Evolutionary conservation across 2,888 invertebrate species (phyloP).

Genomic region (Protodeltote pygarga): DNA sequence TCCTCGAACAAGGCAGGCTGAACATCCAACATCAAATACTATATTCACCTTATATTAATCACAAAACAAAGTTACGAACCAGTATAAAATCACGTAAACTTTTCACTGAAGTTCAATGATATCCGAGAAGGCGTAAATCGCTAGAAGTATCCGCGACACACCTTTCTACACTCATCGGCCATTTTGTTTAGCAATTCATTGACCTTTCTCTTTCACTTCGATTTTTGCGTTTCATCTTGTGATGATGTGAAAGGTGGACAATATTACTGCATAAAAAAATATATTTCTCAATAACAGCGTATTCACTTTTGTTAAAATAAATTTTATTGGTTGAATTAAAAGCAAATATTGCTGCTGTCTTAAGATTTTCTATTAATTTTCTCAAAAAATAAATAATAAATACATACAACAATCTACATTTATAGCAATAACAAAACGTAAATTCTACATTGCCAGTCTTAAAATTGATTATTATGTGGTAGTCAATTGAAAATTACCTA

Average conservation of each 20-base stretch:
- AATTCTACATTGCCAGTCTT: conserved; percentile 9
- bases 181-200: conserved; percentile 74
- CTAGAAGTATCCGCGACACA: conserved; percentile 76
- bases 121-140: conserved; percentile 70
- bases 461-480: conserved; percentile 3
- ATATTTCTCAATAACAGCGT: neutral
- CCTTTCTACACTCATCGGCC: conserved; percentile 81
- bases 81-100: conserved; percentile 81
- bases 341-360: neutral
- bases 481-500: conserved; percentile 4
- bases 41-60: conserved; percentile 82
- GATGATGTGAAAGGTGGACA: conserved; percentile 32
- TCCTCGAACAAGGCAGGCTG: conserved; percentile 39
- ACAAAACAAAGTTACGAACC: conserved; percentile 87
- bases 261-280: conserved; percentile 3
- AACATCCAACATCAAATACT: conserved; percentile 64
- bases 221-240: conserved; percentile 42
- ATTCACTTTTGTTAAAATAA: too few species aligned
- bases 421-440: conserved; percentile 37
- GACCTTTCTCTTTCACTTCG: conserved; percentile 54
- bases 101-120: conserved; percentile 82
- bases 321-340: neutral
- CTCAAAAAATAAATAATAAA: neutral
- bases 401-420: neutral
- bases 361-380: neutral